phyloP scores from a whole-genome alignment of 2,888 invertebrate species.

The Alloplasta piceator region DNA sequence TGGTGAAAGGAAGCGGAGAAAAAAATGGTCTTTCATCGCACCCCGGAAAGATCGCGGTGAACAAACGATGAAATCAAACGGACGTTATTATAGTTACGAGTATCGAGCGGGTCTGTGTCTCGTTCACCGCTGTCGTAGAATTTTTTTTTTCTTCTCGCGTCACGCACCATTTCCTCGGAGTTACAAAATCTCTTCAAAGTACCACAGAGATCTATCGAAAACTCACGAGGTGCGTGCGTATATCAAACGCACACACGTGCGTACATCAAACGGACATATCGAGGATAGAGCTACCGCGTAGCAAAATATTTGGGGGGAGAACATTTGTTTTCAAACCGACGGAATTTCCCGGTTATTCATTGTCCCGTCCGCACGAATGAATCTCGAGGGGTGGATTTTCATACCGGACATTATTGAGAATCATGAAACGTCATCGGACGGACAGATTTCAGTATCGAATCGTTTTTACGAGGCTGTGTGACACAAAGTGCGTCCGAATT shows the following conservation, averaged over 20 bases:
- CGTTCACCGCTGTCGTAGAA: background rate
- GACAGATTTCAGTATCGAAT: no score
- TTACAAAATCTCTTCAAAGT: conserved; percentile 32
- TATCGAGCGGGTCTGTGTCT: background rate
- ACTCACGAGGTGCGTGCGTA: background rate
- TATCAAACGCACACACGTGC: background rate
- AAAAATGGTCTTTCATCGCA: conserved; percentile 22
- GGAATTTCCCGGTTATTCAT: conserved; percentile 4
- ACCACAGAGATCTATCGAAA: conserved; percentile 21
- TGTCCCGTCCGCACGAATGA: no score
- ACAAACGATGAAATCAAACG: conserved; percentile 55
- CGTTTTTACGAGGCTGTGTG: no score
- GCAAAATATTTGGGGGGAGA: background rate
- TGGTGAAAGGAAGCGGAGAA: conserved; percentile 14
- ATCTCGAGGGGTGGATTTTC: no score
- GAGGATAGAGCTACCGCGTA: no score
- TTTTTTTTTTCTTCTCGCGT: conserved; percentile 5
- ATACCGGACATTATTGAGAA: no score
- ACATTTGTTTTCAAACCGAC: conserved; percentile 25
- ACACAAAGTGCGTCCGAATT: no score
- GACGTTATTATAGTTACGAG: conserved; percentile 47
- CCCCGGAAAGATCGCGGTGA: conserved; percentile 23
- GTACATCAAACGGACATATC: background rate
- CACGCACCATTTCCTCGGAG: conserved; percentile 12
- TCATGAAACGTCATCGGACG: no score